Evolutionary conservation across 2,888 invertebrate genomes (phyloP), one percentile per base, ranked within the genome.

Genomic region (Ecliptopera silaceata): DNA sequence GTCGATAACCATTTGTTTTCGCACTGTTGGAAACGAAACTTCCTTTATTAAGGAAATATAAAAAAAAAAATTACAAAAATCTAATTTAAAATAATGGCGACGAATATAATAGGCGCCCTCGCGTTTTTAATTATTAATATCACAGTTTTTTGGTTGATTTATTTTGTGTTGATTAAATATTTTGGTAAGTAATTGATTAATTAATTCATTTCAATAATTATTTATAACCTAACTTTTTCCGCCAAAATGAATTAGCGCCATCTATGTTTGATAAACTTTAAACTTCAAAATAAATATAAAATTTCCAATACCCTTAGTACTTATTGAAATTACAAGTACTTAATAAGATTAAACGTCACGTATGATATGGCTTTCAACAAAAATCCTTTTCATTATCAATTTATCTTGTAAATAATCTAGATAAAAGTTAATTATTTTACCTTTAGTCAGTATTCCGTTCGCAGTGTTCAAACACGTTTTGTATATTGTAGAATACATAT

Each of bases 51-150:
- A 47, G 12, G 39, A 56, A 41, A 10, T 26, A 42, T 3, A 3
- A 26, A 4, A 3, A 39, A 11, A 73, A 31, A n/a, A 31, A 70
- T 11, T 26, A n/a, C n/a, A n/a, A n/a, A n/a, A n/a, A n/a, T n/a
- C 22, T 22, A 13, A 3, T 13, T 26, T 13, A 1, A 26, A 13
- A 73, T 70, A 69, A 82, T 78, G 76, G 60, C 68, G 3, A 50
- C 70, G 1, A 75, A 77, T 46, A 47, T 86, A 11, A 61, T 63
- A 0, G 71, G 70, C 4, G 69, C 82, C 22, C 50, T 87, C 3
- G 38, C 80, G 17, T 86, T 86, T 64, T 74, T 88, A 75, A 45
- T 68, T 0, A 1, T 82, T 0, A 86, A 86, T 50, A 70, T 88
- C 36, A 43, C 75, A 0, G 44, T 87, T 1, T 84, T 88, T 61